phyloP scores from a whole-genome alignment of 2,113 vertebrate genomes.

The Rhodinocichla rosea region DNA sequence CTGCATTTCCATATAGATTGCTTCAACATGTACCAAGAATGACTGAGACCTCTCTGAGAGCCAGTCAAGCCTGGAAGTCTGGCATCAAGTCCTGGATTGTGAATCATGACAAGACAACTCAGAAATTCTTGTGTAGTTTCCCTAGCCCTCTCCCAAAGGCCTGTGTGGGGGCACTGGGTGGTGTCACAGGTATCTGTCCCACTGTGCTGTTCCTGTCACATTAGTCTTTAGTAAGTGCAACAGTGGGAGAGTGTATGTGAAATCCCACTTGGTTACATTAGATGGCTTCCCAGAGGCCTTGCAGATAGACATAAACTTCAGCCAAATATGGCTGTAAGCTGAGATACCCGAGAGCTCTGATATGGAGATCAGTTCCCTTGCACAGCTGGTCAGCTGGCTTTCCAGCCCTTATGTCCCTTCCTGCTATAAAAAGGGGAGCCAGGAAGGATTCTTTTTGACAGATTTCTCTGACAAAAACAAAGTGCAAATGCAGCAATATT shows the following conservation, averaged over 20 bases:
- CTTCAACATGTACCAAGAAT: neutral
- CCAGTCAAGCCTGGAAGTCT: neutral
- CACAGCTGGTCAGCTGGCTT: neutral
- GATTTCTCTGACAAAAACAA: neutral
- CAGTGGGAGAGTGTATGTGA: neutral
- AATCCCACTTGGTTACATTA: neutral
- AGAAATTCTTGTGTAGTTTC: neutral
- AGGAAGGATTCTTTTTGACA: neutral
- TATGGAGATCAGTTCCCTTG: neutral
- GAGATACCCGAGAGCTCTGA: neutral
- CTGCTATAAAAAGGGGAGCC: neutral
- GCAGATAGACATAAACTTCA: neutral
- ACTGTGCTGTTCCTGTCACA: neutral
- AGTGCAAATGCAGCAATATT: accelerated
- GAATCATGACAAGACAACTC: neutral
- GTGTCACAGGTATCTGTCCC: neutral
- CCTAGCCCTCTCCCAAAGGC: neutral
- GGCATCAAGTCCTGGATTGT: neutral
- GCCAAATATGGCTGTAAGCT: neutral
- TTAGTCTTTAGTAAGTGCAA: neutral
- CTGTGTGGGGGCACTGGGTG: neutral
- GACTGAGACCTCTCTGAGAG: neutral
- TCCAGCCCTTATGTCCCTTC: neutral
- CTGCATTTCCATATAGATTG: constrained; percentile 14
- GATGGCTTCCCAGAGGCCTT: neutral